These are phyloP conservation scores for Lochmaea crataegi DNA, from an alignment of 2,888 invertebrate species.

Conservation along the genomic window DNA sequence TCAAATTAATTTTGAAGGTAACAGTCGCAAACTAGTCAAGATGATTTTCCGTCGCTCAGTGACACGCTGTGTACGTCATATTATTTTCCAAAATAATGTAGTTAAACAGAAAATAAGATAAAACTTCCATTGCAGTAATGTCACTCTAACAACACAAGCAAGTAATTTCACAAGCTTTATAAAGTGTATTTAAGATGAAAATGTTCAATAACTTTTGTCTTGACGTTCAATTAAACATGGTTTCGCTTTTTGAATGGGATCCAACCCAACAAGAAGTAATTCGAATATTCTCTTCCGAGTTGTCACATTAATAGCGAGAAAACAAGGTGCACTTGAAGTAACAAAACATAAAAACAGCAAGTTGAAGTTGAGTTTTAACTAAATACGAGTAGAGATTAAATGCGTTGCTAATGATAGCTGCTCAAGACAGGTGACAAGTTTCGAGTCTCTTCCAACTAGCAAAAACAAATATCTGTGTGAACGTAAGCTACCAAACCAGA, in stretches of 20 bases:
- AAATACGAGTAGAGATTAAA: slow-evolving; percentile 27
- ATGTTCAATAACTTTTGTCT: neutral
- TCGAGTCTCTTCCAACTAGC: slow-evolving; percentile 16
- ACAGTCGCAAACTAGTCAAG: no score
- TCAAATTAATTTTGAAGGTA: no score
- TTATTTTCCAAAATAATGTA: no score
- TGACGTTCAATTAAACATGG: neutral
- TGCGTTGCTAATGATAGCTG: slow-evolving; percentile 32
- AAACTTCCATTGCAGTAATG: no score
- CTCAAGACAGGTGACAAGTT: slow-evolving; percentile 31
- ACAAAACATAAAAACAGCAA: slow-evolving; percentile 18
- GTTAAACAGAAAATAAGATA: no score
- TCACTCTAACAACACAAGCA: no score
- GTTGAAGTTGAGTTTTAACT: slow-evolving; percentile 16
- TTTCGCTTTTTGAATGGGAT: slow-evolving; percentile 9
- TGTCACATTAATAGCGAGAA: slow-evolving; percentile 31
- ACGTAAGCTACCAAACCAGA: slow-evolving; percentile 12
- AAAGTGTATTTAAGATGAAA: neutral
- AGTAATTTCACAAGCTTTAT: no score
- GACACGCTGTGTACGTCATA: no score
- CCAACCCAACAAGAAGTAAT: neutral
- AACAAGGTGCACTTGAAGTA: slow-evolving; percentile 15
- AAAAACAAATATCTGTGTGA: slow-evolving; percentile 27
- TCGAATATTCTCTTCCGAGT: neutral
- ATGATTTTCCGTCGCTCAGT: no score